phyloP scores from a whole-genome alignment of 2,797 vertebrate species.

The Mionectes olivaceus region DNA sequence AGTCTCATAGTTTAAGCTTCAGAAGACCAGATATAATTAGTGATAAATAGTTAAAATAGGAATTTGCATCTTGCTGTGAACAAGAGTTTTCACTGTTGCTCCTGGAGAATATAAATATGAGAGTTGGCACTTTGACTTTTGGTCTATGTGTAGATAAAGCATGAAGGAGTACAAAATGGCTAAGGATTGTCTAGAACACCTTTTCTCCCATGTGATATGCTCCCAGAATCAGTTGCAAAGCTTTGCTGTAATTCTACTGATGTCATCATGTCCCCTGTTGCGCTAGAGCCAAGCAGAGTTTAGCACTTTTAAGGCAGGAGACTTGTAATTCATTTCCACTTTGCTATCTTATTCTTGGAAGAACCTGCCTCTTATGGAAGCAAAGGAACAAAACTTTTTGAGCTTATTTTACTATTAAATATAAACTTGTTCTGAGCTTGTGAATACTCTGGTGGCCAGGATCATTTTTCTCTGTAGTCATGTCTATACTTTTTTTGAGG shows the following conservation, averaged over 20 bases:
- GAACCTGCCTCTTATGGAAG: background rate
- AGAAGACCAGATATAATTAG: background rate
- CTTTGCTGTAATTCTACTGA: background rate
- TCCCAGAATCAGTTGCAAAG: background rate
- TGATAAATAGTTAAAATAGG: background rate
- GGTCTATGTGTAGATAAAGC: background rate
- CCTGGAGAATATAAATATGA: background rate
- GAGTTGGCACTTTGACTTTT: background rate
- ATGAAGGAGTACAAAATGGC: background rate
- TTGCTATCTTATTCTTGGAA: background rate
- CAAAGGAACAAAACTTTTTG: background rate
- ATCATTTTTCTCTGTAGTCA: background rate
- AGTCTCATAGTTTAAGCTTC: background rate
- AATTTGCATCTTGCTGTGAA: background rate
- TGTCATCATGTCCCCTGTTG: background rate
- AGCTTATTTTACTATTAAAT: background rate
- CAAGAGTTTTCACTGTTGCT: background rate
- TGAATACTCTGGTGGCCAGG: background rate
- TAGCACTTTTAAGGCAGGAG: background rate
- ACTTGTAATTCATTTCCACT: background rate
- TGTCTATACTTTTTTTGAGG: background rate
- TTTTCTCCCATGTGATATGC: rapidly evolving
- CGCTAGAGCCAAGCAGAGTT: background rate
- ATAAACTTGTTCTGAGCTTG: background rate
- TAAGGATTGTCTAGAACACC: background rate